Evolutionary conservation across 2,113 vertebrate genomes (phyloP), one percentile per base, ranked within the genome.

Genomic region (Monopterus albus): DNA sequence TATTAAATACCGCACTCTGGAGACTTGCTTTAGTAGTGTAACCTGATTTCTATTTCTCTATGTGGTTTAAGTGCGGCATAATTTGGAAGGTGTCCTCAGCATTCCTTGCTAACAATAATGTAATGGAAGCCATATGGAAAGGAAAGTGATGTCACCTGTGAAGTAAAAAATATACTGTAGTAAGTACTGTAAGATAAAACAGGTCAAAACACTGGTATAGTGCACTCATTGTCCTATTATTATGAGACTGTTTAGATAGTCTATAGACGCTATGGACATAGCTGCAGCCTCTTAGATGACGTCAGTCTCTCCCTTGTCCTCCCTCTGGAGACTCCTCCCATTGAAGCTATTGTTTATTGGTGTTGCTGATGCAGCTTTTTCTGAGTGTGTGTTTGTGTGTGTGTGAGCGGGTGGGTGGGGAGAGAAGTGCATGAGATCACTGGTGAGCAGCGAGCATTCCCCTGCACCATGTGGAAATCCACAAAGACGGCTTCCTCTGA

Each of bases 401-500:
- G 33, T 7, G n/a, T 15, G 74, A 26, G 56, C 60, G 65, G 12
- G 58, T 47, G 65, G 60, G 77, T 57, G 76, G 59, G 55, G 61
- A 60, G 26, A 20, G 78, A 17, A 60, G 84, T 64, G 63, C 69
- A 69, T 74, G 86, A 79, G 83, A 77, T 83, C 84, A 80, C 77
- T 78, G 61, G 79, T 74, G 82, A 89, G 88, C 79, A 82, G 75
- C 72, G 80, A 83, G 68, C 74, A 49, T 65, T 88, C 85, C 79
- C 82, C 75, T 38, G 82, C 65, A 65, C 88, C 88, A 71, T 76
- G 87, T 90, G 89, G 84, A 89, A 89, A 80, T 86, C 84, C 83
- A 83, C 83, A 72, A 86, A 88, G 86, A 85, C 73, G 87, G 90
- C 88, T 89, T 91, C 86, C 87, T 81, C 81, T 81, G 88, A 89